Evolutionary conservation across 2,113 vertebrate species (phyloP).

Genomic region (Tapirus terrestris): DNA sequence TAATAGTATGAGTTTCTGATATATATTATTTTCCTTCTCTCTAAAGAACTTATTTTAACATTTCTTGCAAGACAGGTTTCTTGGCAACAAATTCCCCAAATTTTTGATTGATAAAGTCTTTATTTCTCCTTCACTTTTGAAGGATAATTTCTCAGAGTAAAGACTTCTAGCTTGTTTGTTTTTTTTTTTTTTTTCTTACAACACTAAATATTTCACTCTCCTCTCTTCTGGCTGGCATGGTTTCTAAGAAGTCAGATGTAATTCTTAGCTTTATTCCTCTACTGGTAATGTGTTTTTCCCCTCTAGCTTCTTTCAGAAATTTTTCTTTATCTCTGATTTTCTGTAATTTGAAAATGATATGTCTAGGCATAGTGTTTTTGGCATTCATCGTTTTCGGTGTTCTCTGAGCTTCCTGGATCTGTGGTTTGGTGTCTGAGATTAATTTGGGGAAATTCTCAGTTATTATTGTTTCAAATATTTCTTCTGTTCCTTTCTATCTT

Average conservation of each 20-base stretch:
- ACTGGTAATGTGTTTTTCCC: neutral
- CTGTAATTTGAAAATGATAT: neutral
- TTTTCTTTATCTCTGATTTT: neutral
- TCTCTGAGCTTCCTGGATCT: neutral
- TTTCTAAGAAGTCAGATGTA: neutral
- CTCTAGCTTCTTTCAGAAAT: neutral
- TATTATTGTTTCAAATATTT: neutral
- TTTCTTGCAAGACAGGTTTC: neutral
- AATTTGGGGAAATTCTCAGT: neutral
- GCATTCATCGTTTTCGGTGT: neutral
- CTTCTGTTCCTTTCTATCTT: neutral
- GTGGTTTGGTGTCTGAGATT: neutral
- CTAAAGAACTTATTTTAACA: neutral
- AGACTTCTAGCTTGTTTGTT: neutral
- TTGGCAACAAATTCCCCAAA: neutral
- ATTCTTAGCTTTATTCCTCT: neutral
- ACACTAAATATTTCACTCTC: neutral
- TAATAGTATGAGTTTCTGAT: neutral
- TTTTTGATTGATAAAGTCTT: neutral
- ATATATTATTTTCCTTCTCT: neutral
- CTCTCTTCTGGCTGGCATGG: neutral
- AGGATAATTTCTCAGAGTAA: neutral
- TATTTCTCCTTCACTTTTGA: neutral
- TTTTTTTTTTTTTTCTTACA: neutral
- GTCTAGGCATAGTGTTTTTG: neutral